These are phyloP conservation scores for Cotesia chilonis DNA, from an alignment of 1,140 invertebrate species.

Conservation along the genomic window DNA sequence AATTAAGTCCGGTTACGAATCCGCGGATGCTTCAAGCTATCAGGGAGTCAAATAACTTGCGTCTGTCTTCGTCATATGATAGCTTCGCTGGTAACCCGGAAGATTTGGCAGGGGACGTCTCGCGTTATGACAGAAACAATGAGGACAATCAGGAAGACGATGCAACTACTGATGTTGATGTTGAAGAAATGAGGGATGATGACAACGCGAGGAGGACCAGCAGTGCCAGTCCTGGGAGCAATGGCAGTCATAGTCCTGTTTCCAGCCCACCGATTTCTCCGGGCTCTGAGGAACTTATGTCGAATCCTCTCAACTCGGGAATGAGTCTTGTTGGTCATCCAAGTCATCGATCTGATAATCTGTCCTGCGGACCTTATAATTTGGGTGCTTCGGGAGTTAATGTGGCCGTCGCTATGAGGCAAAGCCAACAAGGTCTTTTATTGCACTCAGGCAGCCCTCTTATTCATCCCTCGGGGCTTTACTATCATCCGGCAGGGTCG, in stretches of 20 bases:
- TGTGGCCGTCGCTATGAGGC: slow-evolving; percentile 48
- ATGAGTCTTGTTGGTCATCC: slow-evolving; percentile 43
- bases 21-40: slow-evolving; percentile 32
- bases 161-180: slow-evolving; percentile 36
- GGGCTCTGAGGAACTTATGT: slow-evolving; percentile 55
- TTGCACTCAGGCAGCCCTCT: slow-evolving; percentile 56
- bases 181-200: slow-evolving; percentile 39
- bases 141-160: slow-evolving; percentile 36
- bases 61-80: slow-evolving; percentile 18
- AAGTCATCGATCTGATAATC: slow-evolving; percentile 25
- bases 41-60: slow-evolving; percentile 10
- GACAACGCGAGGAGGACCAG: slow-evolving; percentile 38
- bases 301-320: slow-evolving; percentile 31
- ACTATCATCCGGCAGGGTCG: slow-evolving; percentile 53
- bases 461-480: slow-evolving; percentile 57
- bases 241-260: slow-evolving; percentile 55
- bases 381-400: slow-evolving; percentile 37
- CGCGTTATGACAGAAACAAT: slow-evolving; percentile 6
- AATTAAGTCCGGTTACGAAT: slow-evolving; percentile 1
- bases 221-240: slow-evolving; percentile 60
- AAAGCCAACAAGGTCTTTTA: slow-evolving; percentile 58
- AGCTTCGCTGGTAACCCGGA: slow-evolving; percentile 7
- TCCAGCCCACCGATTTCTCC: slow-evolving; percentile 62
- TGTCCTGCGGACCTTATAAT: slow-evolving; percentile 46
- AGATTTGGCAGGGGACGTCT: slow-evolving; percentile 18